Percentiles rank a stretch among this genome's conserved stretches.
Conservation (phyloP, 2,888 invertebrate species). For the Metopia argyrocephala region DNA sequence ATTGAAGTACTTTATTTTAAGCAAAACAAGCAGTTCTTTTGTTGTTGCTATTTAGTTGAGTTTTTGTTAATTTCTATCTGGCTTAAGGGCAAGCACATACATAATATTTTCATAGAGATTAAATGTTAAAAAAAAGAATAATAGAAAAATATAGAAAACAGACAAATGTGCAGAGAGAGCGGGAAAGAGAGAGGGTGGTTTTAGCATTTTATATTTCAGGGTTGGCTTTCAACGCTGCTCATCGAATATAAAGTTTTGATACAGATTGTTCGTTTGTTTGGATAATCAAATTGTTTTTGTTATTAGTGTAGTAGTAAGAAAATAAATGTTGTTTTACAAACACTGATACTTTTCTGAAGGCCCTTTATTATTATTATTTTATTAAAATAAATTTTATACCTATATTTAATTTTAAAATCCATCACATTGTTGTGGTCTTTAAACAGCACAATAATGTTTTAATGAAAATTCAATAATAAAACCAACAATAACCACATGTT, state of each 20-base stretch:
- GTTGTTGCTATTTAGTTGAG: not conserved
- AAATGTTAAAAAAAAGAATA: conserved; percentile 1
- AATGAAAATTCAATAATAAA: not conserved
- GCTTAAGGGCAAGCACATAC: not conserved
- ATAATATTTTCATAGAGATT: conserved; percentile 11
- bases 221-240: conserved; percentile 38
- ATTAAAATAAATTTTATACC: conserved; percentile 18
- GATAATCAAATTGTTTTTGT: not conserved
- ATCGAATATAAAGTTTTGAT: conserved; percentile 1
- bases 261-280: not conserved
- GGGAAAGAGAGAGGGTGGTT: conserved; percentile 34
- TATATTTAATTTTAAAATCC: conserved; percentile 39
- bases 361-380: conserved; percentile 37
- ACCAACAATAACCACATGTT: not conserved
- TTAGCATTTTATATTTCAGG: conserved; percentile 42
- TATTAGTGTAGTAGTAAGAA: not conserved
- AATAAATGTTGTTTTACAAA: conserved; percentile 6
- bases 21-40: no score
- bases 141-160: not conserved
- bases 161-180: conserved; percentile 1
- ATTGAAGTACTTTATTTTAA: not conserved
- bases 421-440: conserved; percentile 35
- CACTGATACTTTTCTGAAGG: conserved; percentile 41
- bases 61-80: conserved; percentile 30
- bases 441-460: conserved; percentile 32